Conservation (phyloP, 2,113 vertebrate species). For the Hiodon alosoides region DNA sequence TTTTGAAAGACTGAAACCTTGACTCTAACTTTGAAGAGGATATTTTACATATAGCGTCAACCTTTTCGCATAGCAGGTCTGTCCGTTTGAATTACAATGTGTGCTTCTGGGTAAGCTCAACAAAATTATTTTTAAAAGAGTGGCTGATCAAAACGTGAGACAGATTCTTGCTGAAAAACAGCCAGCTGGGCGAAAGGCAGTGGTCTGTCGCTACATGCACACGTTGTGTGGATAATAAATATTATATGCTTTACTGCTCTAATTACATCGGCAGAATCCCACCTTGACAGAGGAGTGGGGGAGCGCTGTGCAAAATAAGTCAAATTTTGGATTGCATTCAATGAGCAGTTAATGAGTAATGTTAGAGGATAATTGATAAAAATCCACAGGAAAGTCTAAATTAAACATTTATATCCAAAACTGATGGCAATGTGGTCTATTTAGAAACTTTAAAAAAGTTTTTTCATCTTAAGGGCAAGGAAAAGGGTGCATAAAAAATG, state of each 20-base stretch:
- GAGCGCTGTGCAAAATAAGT: slow-evolving; percentile 36
- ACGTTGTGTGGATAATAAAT: slow-evolving; percentile 24
- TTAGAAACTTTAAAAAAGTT: slow-evolving; percentile 4
- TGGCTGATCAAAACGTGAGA: slow-evolving; percentile 43
- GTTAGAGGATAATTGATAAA: slow-evolving; percentile 36
- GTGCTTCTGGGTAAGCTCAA: slow-evolving; percentile 45
- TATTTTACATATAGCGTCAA: background rate
- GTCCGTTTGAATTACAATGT: background rate
- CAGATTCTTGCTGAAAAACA: slow-evolving; percentile 34
- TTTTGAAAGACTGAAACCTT: no score
- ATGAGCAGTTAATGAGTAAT: slow-evolving; percentile 38
- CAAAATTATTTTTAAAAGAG: slow-evolving; percentile 35
- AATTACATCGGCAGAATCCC: slow-evolving; percentile 47
- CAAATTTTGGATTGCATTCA: slow-evolving; percentile 37
- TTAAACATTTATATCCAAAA: slow-evolving; percentile 31
- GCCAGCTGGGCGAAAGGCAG: slow-evolving; percentile 44
- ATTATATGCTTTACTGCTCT: slow-evolving; percentile 42
- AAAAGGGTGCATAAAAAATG: background rate
- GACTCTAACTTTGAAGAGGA: no score
- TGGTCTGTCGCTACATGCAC: slow-evolving; percentile 24
- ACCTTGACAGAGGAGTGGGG: slow-evolving; percentile 35
- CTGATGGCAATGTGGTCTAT: slow-evolving; percentile 21
- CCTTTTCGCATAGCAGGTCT: background rate
- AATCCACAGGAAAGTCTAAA: slow-evolving; percentile 44
- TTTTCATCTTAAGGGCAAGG: slow-evolving; percentile 12